Evolutionary conservation across 2,797 vertebrate genomes (phyloP).

Genomic region (Melanogrammus aeglefinus): DNA sequence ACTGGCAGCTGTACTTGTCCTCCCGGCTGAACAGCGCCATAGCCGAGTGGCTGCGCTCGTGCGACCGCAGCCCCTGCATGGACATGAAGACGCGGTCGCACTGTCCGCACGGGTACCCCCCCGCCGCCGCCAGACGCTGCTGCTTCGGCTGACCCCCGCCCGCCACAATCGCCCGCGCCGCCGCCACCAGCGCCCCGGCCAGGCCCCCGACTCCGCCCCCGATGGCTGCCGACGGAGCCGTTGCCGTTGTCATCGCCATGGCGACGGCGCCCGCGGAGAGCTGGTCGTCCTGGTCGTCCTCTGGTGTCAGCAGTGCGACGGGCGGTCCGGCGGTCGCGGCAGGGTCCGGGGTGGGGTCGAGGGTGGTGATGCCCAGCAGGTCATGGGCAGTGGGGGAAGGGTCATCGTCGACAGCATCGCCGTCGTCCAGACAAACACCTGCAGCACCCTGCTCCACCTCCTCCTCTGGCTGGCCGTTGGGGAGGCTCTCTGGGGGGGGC

Average conservation of each 20-base stretch:
- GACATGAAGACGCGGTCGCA: slow-evolving; percentile 98
- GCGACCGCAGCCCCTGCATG: slow-evolving; percentile 97
- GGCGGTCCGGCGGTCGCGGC: neutral
- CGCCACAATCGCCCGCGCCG: slow-evolving; percentile 54
- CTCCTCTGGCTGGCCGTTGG: slow-evolving; percentile 62
- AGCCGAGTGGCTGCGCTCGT: slow-evolving; percentile 97
- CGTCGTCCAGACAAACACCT: slow-evolving; percentile 23
- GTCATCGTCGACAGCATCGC: neutral
- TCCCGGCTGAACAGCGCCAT: slow-evolving; percentile 88
- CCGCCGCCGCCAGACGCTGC: slow-evolving; percentile 64
- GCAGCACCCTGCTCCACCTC: slow-evolving; percentile 40
- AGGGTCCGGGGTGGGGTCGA: neutral
- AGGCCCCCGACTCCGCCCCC: slow-evolving; percentile 42
- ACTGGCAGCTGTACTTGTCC: slow-evolving; percentile 99
- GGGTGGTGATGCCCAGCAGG: neutral
- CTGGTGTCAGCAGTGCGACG: neutral
- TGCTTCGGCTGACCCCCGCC: slow-evolving; percentile 76
- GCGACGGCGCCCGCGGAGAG: slow-evolving; percentile 30
- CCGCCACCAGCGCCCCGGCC: slow-evolving; percentile 63
- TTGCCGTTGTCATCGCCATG: slow-evolving; percentile 23
- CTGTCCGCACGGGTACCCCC: slow-evolving; percentile 91
- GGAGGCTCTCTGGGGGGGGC: slow-evolving; percentile 54
- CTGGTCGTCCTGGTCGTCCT: slow-evolving; percentile 20
- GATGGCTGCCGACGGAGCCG: slow-evolving; percentile 23
- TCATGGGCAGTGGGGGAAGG: neutral